Base-by-base conservation (phyloP, 2,113 vertebrate genomes). In the Ailuropoda melanoleuca region DNA sequence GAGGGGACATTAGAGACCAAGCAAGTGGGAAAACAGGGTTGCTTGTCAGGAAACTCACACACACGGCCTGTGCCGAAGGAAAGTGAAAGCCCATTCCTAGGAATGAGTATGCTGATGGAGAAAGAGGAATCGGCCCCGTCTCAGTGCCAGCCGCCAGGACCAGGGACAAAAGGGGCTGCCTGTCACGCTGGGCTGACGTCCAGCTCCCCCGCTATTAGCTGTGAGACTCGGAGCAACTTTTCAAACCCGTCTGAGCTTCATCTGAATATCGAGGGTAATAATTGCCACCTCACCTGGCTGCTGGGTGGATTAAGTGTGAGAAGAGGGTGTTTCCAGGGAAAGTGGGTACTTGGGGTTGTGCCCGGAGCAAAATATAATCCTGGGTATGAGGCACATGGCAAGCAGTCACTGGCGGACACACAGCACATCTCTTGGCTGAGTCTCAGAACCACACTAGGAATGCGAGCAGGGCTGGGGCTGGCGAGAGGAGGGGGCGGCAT, bases 351-450 rank as follows among this genome's bases (percentile, higher is more conserved):
- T 29, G 6, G 43, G 4, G 2, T 17, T 6, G 0, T 17, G 15
- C 26, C 66, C 66, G 82, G 66, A 39, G 55, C 66, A 77, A 58
- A 93, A 14, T 8, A 1, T 2, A 75, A 23, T 8, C 23, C 18
- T 8, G 29, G 29, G 9, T 17, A 34, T 7, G 15, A 3, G 1
- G 4, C 9, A 18, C 1, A 7, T 3, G 62, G 23, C 31, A 0
- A 39, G 31, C 23, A 8, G 3, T 23, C 93, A 48, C 8, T 1
- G 75, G 11, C 11, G 18, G 80, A 19, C 17, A 10, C 43, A 23
- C 3, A 1, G 56, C 0, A 11, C 77, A 6, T 34, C n/a, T 0
- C 19, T 53, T 18, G 37, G 4, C 31, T 8, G 19, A 4, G 17
- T 26, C 34, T 88, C 93, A 15, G 58, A 64, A 19, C 10, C 68